A percentile compares a stretch with the other conserved stretches of the same genome.
Conservation (phyloP, 2,797 vertebrate genomes). For the Crocidura indochinensis region DNA sequence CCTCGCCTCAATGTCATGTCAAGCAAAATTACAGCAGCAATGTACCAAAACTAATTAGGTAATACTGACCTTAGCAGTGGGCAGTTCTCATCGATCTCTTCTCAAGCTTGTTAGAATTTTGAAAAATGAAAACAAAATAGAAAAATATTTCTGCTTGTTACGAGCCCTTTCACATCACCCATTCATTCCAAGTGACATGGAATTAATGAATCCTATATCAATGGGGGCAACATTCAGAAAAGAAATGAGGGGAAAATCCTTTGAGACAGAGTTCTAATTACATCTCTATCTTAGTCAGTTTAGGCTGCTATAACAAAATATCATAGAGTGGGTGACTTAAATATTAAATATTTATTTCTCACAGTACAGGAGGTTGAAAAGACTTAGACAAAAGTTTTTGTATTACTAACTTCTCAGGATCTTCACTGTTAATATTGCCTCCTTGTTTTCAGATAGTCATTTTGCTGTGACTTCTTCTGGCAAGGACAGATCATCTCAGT, state of each 20-base stretch:
- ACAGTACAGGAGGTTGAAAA: neutral
- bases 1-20: slow-evolving; percentile 86
- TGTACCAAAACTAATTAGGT: slow-evolving; percentile 88
- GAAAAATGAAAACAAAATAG: slow-evolving; percentile 74
- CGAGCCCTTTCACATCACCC: slow-evolving; percentile 51
- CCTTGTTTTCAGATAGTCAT: neutral
- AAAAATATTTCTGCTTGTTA: slow-evolving; percentile 80
- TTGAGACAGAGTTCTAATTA: slow-evolving; percentile 54
- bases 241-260: slow-evolving; percentile 14
- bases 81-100: slow-evolving; percentile 77
- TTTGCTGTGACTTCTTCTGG: neutral
- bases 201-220: slow-evolving; percentile 58
- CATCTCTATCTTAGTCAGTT: slow-evolving; percentile 6
- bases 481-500: neutral
- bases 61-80: slow-evolving; percentile 80
- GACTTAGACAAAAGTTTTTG: neutral
- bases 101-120: slow-evolving; percentile 73
- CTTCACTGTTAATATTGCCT: neutral
- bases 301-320: slow-evolving; percentile 50
- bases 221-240: slow-evolving; percentile 18
- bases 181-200: slow-evolving; percentile 66
- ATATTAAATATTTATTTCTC: neutral
- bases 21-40: slow-evolving; percentile 87
- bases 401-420: neutral
- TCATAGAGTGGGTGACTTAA: neutral